Percentiles rank a stretch among this genome's conserved stretches.
Evolutionary conservation across 2,888 invertebrate genomes (phyloP).

Genomic region (Caradrina kadenii): DNA sequence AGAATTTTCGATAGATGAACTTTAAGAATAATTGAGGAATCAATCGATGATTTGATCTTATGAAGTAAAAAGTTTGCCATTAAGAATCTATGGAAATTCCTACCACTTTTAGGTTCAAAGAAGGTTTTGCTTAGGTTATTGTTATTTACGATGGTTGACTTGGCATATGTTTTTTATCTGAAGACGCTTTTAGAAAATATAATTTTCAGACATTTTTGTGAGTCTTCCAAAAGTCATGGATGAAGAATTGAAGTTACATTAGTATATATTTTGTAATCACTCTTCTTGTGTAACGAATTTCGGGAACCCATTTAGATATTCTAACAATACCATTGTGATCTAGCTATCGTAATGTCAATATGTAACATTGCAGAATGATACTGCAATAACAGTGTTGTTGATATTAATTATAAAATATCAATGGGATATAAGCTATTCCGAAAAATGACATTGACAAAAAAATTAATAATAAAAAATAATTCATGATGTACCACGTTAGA

Average conservation of each 20-base stretch:
- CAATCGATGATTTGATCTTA: not conserved
- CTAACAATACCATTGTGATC: conserved; percentile 41
- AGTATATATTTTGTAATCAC: conserved; percentile 1
- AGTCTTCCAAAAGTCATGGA: too few species aligned
- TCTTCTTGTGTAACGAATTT: conserved; percentile 21
- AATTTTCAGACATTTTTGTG: too few species aligned
- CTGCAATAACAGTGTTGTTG: conserved; percentile 8
- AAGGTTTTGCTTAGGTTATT: not conserved
- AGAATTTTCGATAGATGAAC: not conserved
- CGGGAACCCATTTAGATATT: conserved; percentile 26
- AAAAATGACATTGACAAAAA: not conserved
- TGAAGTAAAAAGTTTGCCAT: not conserved
- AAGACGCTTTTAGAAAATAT: not conserved
- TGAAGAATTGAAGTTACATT: not conserved
- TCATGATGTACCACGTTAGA: conserved; percentile 4
- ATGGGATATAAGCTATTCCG: not conserved
- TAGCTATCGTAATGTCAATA: conserved; percentile 25
- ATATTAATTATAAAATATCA: conserved; percentile 8
- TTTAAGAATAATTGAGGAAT: not conserved
- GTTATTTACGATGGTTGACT: not conserved
- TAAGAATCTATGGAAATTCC: not conserved
- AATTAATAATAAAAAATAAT: too few species aligned
- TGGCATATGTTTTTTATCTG: not conserved
- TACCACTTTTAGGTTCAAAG: not conserved
- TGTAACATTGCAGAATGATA: conserved; percentile 18